Evolutionary conservation across 2,888 invertebrate species (phyloP), one percentile per base, ranked within the genome.

Genomic region (Heterodera filipjevi): DNA sequence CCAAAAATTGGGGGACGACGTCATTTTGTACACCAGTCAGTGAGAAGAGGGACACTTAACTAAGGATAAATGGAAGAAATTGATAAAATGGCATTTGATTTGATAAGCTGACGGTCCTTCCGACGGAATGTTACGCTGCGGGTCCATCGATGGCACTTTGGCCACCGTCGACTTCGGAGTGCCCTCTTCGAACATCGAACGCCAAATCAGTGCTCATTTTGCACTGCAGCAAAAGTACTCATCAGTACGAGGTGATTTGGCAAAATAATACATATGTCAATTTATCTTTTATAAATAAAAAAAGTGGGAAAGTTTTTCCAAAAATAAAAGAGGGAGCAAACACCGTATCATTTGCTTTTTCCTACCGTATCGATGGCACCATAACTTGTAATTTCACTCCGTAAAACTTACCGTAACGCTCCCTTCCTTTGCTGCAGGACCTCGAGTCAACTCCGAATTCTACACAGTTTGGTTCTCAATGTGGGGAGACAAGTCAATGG

Each of bases 391-490:
- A n/a, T n/a, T n/a, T n/a, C n/a, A n/a, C n/a, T n/a, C n/a, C n/a
- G n/a, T n/a, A n/a, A n/a, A n/a, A n/a, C 6, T n/a, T 59, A 6
- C n/a, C 8, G 1, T 59, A n/a, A 59, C 27, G 90, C 91, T 1
- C 84, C 12, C 27, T 8, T 12, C n/a, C 59, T 6, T 27, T 6
- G 27, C n/a, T n/a, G n/a, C 92, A 79, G 81, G 83, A 71, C 96
- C 96, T 0, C 89, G 94, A 73, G 94, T 95, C 79, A 96, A 96
- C 90, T 94, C 87, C 22, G 89, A 89, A 80, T 96, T 92, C 90
- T 96, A 96, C 91, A 93, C 95, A 0, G 96, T 96, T 3, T 96
- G 96, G 96, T 90, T 96, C 77, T 94, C 95, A 0, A 93, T 94
- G 89, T 96, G 96, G 96, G 93, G 93, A 30, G 84, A 84, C 35